These are phyloP conservation scores for Acrocephalus scirpaceus DNA, from an alignment of 2,797 vertebrate genomes.

Conservation along the genomic window DNA sequence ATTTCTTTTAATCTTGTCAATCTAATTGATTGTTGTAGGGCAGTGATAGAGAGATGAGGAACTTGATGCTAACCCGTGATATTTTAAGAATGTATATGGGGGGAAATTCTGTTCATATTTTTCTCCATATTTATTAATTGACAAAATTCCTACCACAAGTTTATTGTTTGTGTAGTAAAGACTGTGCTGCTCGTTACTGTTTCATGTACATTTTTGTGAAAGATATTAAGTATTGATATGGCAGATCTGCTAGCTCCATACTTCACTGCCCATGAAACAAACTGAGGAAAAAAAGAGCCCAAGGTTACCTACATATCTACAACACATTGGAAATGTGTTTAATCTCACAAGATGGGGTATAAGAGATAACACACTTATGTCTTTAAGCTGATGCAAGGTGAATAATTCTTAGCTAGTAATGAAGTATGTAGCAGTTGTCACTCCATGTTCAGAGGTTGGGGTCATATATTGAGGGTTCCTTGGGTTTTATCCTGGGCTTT, in stretches of 20 bases:
- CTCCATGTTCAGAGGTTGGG: not conserved
- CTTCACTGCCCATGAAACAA: not conserved
- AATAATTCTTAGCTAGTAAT: not conserved
- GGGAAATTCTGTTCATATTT: not conserved
- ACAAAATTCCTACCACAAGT: not conserved
- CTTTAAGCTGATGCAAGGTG: not conserved
- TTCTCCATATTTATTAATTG: not conserved
- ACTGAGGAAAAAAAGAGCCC: not conserved
- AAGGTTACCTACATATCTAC: not conserved
- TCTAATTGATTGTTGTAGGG: not conserved
- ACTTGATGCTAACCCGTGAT: not conserved
- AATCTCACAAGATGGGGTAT: not conserved
- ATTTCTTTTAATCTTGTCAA: not conserved
- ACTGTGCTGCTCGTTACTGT: not conserved
- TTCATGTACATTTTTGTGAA: not conserved
- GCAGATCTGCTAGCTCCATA: not conserved
- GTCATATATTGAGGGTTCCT: not conserved
- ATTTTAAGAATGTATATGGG: not conserved
- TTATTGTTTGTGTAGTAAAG: not conserved
- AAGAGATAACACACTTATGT: rapidly evolving
- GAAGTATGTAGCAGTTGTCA: not conserved
- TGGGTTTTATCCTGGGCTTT: not conserved
- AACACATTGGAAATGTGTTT: not conserved
- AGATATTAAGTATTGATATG: not conserved
- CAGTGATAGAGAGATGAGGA: not conserved